Base-by-base conservation (phyloP, 1,140 invertebrate genomes). In the Ostrea denselamellosa region DNA sequence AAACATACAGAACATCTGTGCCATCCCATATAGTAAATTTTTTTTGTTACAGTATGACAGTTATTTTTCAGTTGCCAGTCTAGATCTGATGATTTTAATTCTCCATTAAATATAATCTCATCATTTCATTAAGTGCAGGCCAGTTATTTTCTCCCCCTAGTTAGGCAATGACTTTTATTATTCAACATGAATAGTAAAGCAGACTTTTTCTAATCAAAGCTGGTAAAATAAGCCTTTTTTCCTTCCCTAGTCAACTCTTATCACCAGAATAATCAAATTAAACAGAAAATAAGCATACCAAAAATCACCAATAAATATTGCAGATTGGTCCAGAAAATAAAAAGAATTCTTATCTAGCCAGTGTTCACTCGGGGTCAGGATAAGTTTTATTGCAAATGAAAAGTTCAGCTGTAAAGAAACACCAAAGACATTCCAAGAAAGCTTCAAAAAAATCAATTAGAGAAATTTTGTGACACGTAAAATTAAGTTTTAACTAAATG, bases 401-500 rank as follows among this genome's bases (percentile, higher is more conserved):
- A 77, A 77, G 68, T 77, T 77, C 68, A 77, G 68, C 68, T 28
- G 68, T 25, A 12, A 62, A 62, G 12, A 77, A 28, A 77, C 25
- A 77, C 68, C 28, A 77, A 77, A 77, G 68, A 77, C 68, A 77
- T 77, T 77, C 68, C 68, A 28, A 77, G 68, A 77, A 77, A 77
- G 22, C 68, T 77, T 77, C 68, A 77, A 77, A 77, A 77, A 77
- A 77, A 28, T 77, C 68, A 77, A 77, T 77, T 77, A 77, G 0
- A 77, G 68, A 77, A 77, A 77, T 77, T 77, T 77, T 77, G 68
- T 77, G 68, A 77, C 68, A 77, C 68, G 68, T 77, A 28, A 77
- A 77, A 77, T 77, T 77, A 77, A 77, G 68, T 77, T 77, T 77
- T 77, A 77, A 77, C 68, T 77, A 77, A 77, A 25, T 77, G 68